A percentile compares a stretch with the other conserved stretches of the same genome.
Conservation (phyloP, 2,888 invertebrate species). For the Odontocerum albicorne region DNA sequence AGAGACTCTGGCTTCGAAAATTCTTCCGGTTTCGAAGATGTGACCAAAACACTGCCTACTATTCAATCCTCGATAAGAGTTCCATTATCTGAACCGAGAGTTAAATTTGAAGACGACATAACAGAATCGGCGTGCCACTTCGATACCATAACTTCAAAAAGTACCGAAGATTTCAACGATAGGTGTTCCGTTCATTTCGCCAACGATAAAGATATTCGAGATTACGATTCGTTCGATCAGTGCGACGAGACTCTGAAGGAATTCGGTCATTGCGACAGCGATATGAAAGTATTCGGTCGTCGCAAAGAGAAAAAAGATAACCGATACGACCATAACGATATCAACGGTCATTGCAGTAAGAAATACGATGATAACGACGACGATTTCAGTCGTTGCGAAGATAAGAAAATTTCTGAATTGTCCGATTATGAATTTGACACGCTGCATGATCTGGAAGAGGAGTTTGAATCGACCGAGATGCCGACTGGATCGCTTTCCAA, state of each 20-base stretch:
- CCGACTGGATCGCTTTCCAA: constrained; percentile 48
- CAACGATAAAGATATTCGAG: too few relatives aligned
- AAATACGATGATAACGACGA: neutral
- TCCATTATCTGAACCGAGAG: neutral
- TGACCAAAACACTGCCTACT: neutral
- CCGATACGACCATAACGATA: too few relatives aligned
- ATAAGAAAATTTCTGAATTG: neutral
- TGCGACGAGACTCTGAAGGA: neutral
- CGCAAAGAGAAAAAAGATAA: too few relatives aligned
- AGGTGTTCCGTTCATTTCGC: too few relatives aligned
- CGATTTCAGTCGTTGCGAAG: neutral
- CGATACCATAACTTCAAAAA: too few relatives aligned
- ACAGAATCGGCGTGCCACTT: constrained; percentile 14
- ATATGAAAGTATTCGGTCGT: too few relatives aligned
- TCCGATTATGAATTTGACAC: constrained; percentile 45
- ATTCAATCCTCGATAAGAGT: neutral
- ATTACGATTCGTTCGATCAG: neutral
- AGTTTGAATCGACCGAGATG: constrained; percentile 48
- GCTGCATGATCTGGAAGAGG: constrained; percentile 52
- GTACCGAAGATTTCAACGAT: too few relatives aligned
- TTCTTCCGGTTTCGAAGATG: constrained; percentile 12
- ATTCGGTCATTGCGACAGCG: too few relatives aligned
- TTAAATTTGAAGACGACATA: constrained; percentile 3
- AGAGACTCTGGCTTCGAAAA: constrained; percentile 33
- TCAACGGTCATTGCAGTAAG: neutral